phyloP scores from a whole-genome alignment of 2,797 vertebrate genomes.

The Jordanella pulchra region DNA sequence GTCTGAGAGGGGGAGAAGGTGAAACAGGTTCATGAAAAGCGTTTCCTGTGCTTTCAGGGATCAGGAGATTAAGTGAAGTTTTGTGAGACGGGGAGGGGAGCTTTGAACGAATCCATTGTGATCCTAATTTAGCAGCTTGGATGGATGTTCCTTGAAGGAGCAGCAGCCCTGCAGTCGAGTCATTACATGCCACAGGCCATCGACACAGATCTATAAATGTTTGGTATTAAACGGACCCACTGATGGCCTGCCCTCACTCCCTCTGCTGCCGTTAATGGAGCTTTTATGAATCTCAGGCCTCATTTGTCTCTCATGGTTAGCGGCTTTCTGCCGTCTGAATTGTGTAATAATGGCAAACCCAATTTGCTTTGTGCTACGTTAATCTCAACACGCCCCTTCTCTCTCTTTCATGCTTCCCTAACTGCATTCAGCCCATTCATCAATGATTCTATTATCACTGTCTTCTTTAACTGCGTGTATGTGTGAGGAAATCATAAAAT shows the following conservation, averaged over 20 bases:
- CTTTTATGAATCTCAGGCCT: slow-evolving; percentile 80
- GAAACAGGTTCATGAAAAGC: slow-evolving; percentile 10
- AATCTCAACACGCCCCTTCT: slow-evolving; percentile 76
- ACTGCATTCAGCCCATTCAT: slow-evolving; percentile 75
- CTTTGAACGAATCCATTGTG: slow-evolving; percentile 51
- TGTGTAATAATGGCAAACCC: slow-evolving; percentile 80
- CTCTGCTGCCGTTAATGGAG: slow-evolving; percentile 72
- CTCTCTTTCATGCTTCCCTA: slow-evolving; percentile 75
- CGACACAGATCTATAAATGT: slow-evolving; percentile 71
- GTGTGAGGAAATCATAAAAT: slow-evolving; percentile 46
- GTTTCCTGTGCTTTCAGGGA: slow-evolving; percentile 12
- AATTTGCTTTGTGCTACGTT: slow-evolving; percentile 81
- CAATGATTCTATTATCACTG: slow-evolving; percentile 77
- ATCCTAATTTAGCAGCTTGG: slow-evolving; percentile 52
- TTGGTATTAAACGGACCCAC: slow-evolving; percentile 72
- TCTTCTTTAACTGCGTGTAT: slow-evolving; percentile 47
- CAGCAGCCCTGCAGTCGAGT: slow-evolving; percentile 46
- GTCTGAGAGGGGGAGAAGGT: background rate
- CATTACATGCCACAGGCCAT: slow-evolving; percentile 64
- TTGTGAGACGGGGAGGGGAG: slow-evolving; percentile 18
- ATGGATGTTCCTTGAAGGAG: slow-evolving; percentile 56
- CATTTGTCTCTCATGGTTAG: slow-evolving; percentile 79
- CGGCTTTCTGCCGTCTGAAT: slow-evolving; percentile 73
- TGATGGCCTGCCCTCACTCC: slow-evolving; percentile 68
- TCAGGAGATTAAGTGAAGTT: slow-evolving; percentile 23